A percentile compares a stretch with the other conserved stretches of the same genome.
Conservation (phyloP, 2,888 invertebrate species). For the Pristionchus fissidentatus region DNA sequence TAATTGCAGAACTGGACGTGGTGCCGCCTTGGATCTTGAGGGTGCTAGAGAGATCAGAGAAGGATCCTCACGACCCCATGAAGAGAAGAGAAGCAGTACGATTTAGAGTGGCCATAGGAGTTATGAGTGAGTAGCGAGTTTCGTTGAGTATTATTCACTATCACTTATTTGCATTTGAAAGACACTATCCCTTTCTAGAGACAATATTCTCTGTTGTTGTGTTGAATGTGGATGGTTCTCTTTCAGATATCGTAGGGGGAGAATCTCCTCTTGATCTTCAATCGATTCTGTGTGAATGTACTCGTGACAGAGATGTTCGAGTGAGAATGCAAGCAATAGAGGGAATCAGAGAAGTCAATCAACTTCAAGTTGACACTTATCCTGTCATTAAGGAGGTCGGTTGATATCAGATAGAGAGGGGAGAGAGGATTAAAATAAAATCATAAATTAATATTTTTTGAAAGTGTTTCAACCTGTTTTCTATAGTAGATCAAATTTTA, state of each 20-base stretch:
- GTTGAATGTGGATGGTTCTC: too few relatives aligned
- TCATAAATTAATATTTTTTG: too few relatives aligned
- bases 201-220: too few relatives aligned
- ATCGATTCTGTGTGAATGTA: constrained; percentile 44
- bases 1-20: neutral
- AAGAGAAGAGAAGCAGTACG: neutral
- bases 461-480: too few relatives aligned
- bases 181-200: too few relatives aligned
- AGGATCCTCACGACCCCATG: neutral
- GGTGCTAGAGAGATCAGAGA: neutral
- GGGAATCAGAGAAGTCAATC: constrained; percentile 41
- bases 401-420: neutral
- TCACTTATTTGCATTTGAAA: too few relatives aligned
- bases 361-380: constrained; percentile 24
- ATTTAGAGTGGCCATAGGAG: too few relatives aligned
- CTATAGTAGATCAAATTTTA: too few relatives aligned
- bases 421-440: too few relatives aligned
- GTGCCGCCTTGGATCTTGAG: neutral
- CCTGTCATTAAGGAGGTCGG: constrained; percentile 41
- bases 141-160: too few relatives aligned
- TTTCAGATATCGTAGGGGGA: too few relatives aligned
- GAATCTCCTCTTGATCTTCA: constrained; percentile 26
- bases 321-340: constrained; percentile 58
- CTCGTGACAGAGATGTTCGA: constrained; percentile 58
- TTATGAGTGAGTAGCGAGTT: too few relatives aligned